Base-by-base conservation (phyloP, 2,797 vertebrate species). In the Hippoglossus hippoglossus region DNA sequence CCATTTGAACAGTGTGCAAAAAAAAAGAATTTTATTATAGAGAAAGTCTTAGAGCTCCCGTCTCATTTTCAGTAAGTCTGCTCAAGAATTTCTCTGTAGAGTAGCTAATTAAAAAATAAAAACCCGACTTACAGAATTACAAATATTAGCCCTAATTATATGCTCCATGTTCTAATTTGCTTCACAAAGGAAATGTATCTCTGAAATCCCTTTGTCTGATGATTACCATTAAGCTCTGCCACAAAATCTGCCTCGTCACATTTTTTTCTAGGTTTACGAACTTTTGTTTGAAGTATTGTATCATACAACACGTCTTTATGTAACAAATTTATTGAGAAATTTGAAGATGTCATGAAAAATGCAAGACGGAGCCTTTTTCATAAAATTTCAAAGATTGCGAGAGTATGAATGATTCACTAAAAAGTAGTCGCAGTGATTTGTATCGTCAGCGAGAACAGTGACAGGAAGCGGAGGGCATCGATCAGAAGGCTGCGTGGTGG, bases 71-170 rank as follows among this genome's bases (percentile, higher is more conserved):
- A 62, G 34, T 49, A 24, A 77, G 52, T 69, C 58, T 22, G 4
- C 64, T 15, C 47, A 67, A 68, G 69, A 59, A 53, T 22, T 10
- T 15, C 44, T 76, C 67, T 80, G 58, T 63, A 51, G 34, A 16
- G 21, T 59, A 50, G 21, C 51, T 76, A 47, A 78, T 79, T 74
- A 65, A 73, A 76, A 76, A 71, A 39, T 46, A 54, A 78, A 79
- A 81, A 44, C 47, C 60, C 49, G 46, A 41, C 69, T 54, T 60
- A 6, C 70, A 79, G 77, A 76, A 77, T 89, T 83, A 64, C 70
- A 79, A 73, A 80, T 79, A 79, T 80, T 71, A 80, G 21, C 67
- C 44, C 21, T 58, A 73, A 84, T 90, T 82, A 84, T 85, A 71
- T 71, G 57, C 44, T 21, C 39, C 11, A 28, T 59, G 55, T 57